A percentile compares a stretch with the other conserved stretches of the same genome.
phyloP scores from a whole-genome alignment of 2,888 invertebrate genomes.

The Habroteleia sp. region DNA sequence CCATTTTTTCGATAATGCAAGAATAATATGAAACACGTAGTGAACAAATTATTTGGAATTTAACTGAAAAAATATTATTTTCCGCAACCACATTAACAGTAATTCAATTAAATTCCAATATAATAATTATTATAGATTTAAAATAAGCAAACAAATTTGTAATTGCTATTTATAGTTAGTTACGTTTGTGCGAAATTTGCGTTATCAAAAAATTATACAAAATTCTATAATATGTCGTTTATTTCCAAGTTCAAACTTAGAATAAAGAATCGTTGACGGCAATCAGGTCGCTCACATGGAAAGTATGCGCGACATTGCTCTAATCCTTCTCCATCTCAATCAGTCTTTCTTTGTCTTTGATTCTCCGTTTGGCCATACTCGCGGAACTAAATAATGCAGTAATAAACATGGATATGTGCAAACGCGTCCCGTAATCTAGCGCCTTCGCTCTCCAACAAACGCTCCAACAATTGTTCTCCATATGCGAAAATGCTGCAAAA shows the following conservation, averaged over 20 bases:
- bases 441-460: constrained; percentile 9
- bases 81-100: too few species aligned
- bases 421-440: constrained; percentile 49
- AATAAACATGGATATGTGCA: constrained; percentile 59
- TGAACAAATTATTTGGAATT: too few species aligned
- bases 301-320: constrained; percentile 39
- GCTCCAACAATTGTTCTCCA: constrained; percentile 22
- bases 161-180: too few species aligned
- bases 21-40: too few species aligned
- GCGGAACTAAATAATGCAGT: constrained; percentile 58
- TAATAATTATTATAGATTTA: too few species aligned
- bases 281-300: constrained; percentile 52
- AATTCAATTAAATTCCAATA: too few species aligned
- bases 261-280: constrained; percentile 41
- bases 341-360: constrained; percentile 20
- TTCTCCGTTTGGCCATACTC: constrained; percentile 32
- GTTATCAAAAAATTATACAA: too few species aligned
- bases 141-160: too few species aligned
- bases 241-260: constrained; percentile 76
- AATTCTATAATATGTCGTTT: constrained; percentile 78
- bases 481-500: constrained; percentile 42
- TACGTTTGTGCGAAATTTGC: too few species aligned
- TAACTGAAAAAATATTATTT: too few species aligned
- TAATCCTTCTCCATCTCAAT: constrained; percentile 34
- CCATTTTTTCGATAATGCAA: too few species aligned